phyloP scores from a whole-genome alignment of 2,113 vertebrate species.

The Crypturellus undulatus region DNA sequence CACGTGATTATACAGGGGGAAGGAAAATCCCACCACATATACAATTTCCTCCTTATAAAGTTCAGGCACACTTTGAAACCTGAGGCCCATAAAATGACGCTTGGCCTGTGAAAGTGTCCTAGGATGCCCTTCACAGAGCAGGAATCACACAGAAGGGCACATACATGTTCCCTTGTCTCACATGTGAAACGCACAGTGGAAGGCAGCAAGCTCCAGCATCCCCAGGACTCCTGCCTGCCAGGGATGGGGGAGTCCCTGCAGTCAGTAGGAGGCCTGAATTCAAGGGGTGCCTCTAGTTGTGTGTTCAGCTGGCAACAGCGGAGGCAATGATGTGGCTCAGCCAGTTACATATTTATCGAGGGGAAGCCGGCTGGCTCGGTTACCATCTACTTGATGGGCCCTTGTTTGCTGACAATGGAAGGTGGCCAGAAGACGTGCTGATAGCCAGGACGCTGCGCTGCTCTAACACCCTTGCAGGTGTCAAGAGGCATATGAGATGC shows the following conservation, averaged over 20 bases:
- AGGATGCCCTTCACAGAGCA: slow-evolving; percentile 1
- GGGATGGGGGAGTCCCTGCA: background rate
- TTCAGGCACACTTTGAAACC: slow-evolving; percentile 65
- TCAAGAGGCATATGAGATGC: background rate
- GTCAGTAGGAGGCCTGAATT: background rate
- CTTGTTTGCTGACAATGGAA: background rate
- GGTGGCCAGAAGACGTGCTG: background rate
- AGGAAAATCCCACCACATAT: slow-evolving; percentile 49
- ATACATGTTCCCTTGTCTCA: background rate
- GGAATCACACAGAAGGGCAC: background rate
- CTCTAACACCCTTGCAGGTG: background rate
- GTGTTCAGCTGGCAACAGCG: background rate
- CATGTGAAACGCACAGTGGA: background rate
- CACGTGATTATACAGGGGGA: slow-evolving; percentile 41
- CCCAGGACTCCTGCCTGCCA: rapidly evolving
- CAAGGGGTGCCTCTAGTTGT: background rate
- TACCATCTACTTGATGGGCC: background rate
- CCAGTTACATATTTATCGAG: background rate
- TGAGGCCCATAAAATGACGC: slow-evolving; percentile 28
- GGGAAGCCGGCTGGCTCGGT: background rate
- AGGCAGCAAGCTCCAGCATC: background rate
- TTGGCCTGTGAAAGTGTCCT: slow-evolving; percentile 61
- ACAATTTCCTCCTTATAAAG: slow-evolving; percentile 70
- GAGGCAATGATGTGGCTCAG: rapidly evolving
- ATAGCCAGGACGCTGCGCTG: background rate